Base-by-base conservation (phyloP, 2,888 invertebrate genomes). In the Laspeyria flexula region DNA sequence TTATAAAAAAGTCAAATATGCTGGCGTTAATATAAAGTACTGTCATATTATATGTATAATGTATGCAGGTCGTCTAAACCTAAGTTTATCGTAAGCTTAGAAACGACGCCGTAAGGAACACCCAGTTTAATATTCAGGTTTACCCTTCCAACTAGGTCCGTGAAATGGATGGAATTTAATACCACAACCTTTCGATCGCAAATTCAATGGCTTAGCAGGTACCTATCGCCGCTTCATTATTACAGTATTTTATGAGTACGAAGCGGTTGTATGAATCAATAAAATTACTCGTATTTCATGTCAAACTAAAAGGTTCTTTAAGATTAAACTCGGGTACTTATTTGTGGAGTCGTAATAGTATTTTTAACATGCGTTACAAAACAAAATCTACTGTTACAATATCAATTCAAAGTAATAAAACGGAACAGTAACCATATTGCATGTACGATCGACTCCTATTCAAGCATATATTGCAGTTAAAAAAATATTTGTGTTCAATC, bases 391-490 rank as follows among this genome's bases (percentile, higher is more conserved):
- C 37, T 9, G 34, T 35, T 35, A 37, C 37, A 37, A 37, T 40
- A 40, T 16, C 11, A 29, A 40, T 40, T 9, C 6, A 11, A 40
- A 40, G 21, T 29, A 40, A 40, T 37, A 37, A 37, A 29, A 40
- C 16, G 40, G 38, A 40, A 40, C 40, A 29, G 40, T 29, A 40
- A 40, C 29, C 40, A 29, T 29, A 40, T 29, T 29, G 40, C 37
- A 37, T 29, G 40, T 16, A 29, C 21, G 25, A 39, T 13, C 38
- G 29, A 40, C 27, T 16, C 16, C 29, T 40, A 40, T 29, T 29
- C 40, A 40, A 29, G 16, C 40, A 29, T 40, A 40, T 40, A 29
- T 29, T 16, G 16, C 5, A 2, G 1, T 40, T 40, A 13, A 31
- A 34, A 18, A 39, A 39, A 27, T 27, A 39, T 27, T 39, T 29